A percentile compares a stretch with the other conserved stretches of the same genome.
Evolutionary conservation across 2,888 invertebrate species (phyloP).

Genomic region (Himalopsyche japonica): DNA sequence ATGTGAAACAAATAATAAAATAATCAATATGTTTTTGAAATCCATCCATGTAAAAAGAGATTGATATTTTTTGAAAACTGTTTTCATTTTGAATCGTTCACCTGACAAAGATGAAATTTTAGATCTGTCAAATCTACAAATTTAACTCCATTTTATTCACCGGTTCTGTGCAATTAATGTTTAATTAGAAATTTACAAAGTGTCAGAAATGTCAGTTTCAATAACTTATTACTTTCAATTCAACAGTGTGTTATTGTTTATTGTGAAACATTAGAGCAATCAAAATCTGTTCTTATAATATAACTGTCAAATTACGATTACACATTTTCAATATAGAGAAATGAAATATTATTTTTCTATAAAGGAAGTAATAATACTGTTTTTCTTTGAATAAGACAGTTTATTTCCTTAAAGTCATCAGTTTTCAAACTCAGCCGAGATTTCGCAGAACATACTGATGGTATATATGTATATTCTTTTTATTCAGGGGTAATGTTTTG

Average conservation of each 20-base stretch:
- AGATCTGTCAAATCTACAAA: not conserved
- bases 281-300: not conserved
- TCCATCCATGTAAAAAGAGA: not conserved
- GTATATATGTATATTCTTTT: conserved; percentile 16
- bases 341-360: not conserved
- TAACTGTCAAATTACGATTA: not conserved
- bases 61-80: not conserved
- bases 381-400: not conserved
- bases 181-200: not conserved
- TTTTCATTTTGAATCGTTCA: not conserved
- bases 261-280: not conserved
- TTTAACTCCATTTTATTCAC: not conserved
- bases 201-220: not conserved
- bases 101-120: not conserved
- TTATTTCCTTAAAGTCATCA: not conserved
- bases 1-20: not conserved
- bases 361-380: not conserved
- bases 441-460: not conserved
- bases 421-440: not conserved
- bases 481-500: conserved; percentile 22
- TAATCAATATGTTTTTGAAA: not conserved
- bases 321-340: not conserved
- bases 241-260: not conserved
- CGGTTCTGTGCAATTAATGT: conserved; percentile 8
- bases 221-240: not conserved